Conservation (phyloP, 2,797 vertebrate species). For the Picus viridis region DNA sequence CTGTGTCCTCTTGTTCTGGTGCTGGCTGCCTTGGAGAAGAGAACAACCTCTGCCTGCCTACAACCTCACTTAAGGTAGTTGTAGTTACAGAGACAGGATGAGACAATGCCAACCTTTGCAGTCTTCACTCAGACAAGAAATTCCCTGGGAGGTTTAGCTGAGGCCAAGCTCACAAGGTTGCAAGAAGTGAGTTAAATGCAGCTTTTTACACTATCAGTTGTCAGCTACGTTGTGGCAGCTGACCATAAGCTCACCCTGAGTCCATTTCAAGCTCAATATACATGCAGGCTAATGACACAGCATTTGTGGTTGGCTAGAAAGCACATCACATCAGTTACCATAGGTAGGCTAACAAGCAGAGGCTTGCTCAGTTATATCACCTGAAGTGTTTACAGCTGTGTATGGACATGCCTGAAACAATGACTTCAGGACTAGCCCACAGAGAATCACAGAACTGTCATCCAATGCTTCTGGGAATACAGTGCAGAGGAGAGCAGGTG, state of each 20-base stretch:
- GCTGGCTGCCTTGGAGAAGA: no score
- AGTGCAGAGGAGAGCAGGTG: not conserved
- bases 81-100: not conserved
- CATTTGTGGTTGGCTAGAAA: not conserved
- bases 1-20: no score
- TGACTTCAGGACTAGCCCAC: not conserved
- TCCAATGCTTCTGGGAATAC: not conserved
- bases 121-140: not conserved
- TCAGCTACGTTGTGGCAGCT: not conserved
- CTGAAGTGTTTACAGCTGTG: constrained; percentile 5
- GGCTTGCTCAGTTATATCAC: constrained; percentile 14
- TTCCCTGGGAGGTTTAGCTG: not conserved
- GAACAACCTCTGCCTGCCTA: no score
- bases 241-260: not conserved
- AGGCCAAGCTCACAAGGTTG: not conserved
- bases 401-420: not conserved
- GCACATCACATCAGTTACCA: not conserved
- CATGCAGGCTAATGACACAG: not conserved
- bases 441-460: not conserved
- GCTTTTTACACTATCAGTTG: not conserved
- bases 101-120: not conserved
- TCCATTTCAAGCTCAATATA: not conserved
- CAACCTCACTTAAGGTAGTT: no score
- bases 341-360: not conserved
- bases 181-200: not conserved